Evolutionary conservation across 1,140 invertebrate genomes (phyloP).

Genomic region (Drosophila nannoptera): DNA sequence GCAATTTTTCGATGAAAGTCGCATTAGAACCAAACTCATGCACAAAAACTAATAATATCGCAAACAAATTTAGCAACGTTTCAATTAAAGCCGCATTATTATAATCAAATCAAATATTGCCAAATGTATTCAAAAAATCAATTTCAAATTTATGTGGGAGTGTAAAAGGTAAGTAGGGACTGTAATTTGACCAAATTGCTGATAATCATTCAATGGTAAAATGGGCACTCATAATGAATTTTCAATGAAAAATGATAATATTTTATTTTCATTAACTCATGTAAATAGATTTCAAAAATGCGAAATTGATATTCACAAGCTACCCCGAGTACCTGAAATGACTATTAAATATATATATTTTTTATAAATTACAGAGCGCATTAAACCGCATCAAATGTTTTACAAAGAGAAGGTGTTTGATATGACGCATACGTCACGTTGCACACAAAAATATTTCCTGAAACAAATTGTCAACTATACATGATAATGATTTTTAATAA

Average conservation of each 20-base stretch:
- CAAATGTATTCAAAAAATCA: constrained; percentile 4
- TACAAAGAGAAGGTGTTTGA: neutral
- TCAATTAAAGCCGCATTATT: constrained; percentile 7
- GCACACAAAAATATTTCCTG: neutral
- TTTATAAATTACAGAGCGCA: neutral
- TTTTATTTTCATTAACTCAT: neutral
- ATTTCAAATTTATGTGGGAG: constrained; percentile 7
- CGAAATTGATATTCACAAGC: no score
- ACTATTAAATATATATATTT: neutral
- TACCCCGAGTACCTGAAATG: no score
- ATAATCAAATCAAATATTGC: constrained; percentile 5
- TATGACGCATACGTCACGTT: constrained; percentile 3
- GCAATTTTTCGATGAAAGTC: neutral
- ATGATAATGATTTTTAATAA: no score
- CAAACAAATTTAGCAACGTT: neutral
- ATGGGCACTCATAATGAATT: no score
- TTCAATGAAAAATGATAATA: neutral
- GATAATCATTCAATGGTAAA: neutral
- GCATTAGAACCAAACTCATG: neutral
- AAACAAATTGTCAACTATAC: neutral
- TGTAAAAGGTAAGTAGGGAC: neutral
- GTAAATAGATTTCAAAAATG: neutral
- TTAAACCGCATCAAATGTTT: neutral
- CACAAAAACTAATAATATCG: constrained; percentile 1
- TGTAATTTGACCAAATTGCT: neutral